These are phyloP conservation scores for Todus mexicanus DNA, from an alignment of 2,797 vertebrate species.

Conservation along the genomic window DNA sequence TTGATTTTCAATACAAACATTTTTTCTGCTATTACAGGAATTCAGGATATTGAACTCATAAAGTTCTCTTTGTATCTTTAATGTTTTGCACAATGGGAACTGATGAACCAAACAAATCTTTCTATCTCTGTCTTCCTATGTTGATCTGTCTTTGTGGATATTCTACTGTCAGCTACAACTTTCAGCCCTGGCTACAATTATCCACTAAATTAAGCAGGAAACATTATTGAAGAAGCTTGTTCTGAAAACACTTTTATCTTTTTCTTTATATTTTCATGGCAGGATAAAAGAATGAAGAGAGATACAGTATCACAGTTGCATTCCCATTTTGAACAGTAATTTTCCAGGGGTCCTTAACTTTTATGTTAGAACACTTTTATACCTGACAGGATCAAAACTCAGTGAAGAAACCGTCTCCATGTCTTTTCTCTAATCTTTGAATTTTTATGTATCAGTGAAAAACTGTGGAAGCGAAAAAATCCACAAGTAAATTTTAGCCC, in stretches of 20 bases:
- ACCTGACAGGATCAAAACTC: background rate
- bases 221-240: background rate
- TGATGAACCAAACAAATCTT: background rate
- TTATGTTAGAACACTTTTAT: background rate
- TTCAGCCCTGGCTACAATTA: background rate
- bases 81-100: background rate
- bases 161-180: background rate
- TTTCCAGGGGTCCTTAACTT: background rate
- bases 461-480: background rate
- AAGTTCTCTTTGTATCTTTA: background rate
- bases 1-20: background rate
- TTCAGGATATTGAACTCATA: background rate
- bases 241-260: background rate
- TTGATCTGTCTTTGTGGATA: background rate
- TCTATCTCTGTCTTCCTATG: background rate
- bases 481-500: background rate
- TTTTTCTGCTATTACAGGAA: background rate
- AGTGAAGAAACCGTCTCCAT: background rate
- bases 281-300: background rate
- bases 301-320: background rate
- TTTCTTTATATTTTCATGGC: background rate
- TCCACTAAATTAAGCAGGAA: background rate
- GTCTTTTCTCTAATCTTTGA: background rate
- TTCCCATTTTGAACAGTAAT: background rate
- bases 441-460: background rate